Conservation (phyloP, 2,888 invertebrate species). For the Acronicta leporina region DNA sequence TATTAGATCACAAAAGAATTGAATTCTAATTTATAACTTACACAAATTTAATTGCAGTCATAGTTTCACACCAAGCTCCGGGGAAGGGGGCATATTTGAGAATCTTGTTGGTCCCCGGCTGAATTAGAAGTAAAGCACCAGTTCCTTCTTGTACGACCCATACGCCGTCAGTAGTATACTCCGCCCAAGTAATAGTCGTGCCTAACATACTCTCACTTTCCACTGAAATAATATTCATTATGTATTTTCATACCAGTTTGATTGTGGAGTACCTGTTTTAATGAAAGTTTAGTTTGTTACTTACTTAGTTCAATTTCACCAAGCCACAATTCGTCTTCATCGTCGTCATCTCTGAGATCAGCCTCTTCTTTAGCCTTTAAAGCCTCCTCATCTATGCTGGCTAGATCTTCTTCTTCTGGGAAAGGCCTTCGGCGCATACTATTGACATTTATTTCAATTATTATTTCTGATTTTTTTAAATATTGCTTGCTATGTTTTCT, state of each 20-base stretch:
- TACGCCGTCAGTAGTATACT: conserved; percentile 77
- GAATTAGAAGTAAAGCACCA: conserved; percentile 76
- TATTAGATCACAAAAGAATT: too few relatives aligned
- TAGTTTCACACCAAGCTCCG: conserved; percentile 79
- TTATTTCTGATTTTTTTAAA: too few relatives aligned
- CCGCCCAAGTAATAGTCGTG: conserved; percentile 80
- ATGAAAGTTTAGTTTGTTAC: conserved; percentile 14
- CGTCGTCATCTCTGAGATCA: conserved; percentile 78
- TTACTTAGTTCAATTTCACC: conserved; percentile 91
- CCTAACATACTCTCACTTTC: conserved; percentile 79
- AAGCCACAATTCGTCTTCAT: conserved; percentile 80
- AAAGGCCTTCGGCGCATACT: conserved; percentile 84
- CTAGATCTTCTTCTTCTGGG: conserved; percentile 82
- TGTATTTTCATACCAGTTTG: too few relatives aligned
- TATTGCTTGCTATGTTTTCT: too few relatives aligned
- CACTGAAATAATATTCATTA: conserved; percentile 60
- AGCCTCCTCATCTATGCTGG: conserved; percentile 87
- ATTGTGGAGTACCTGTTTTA: too few relatives aligned
- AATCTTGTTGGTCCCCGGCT: conserved; percentile 74
- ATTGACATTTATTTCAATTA: conserved; percentile 2
- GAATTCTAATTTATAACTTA: conserved; percentile 63
- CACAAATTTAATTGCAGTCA: conserved; percentile 77
- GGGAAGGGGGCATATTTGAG: conserved; percentile 80
- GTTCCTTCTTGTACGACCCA: conserved; percentile 82
- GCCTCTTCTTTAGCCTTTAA: conserved; percentile 89